Conservation (phyloP, 2,888 invertebrate species). For the Cyclophora punctaria region DNA sequence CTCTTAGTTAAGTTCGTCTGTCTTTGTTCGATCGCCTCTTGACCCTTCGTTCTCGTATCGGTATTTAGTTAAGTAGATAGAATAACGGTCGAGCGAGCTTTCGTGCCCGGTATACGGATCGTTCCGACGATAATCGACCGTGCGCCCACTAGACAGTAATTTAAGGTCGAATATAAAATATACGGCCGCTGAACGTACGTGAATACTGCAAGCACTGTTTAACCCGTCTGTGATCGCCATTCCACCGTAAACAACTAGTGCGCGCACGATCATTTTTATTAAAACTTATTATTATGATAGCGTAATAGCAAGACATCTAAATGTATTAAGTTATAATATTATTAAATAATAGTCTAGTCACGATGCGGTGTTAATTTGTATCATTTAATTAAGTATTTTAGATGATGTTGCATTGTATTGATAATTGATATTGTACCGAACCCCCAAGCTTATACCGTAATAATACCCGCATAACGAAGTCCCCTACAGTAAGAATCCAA, state of each 20-base stretch:
- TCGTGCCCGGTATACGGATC: slow-evolving; percentile 64
- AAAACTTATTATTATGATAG: slow-evolving; percentile 35
- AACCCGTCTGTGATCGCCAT: too few species aligned
- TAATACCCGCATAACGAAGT: slow-evolving; percentile 17
- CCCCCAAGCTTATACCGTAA: slow-evolving; percentile 35
- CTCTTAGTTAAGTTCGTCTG: slow-evolving; percentile 13
- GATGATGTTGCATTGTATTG: slow-evolving; percentile 34
- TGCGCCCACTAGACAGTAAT: too few species aligned
- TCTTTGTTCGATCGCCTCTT: too few species aligned
- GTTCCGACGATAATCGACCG: slow-evolving; percentile 31
- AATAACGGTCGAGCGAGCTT: slow-evolving; percentile 66
- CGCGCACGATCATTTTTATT: too few species aligned
- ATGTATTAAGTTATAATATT: slow-evolving; percentile 27
- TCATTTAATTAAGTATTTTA: slow-evolving; percentile 23
- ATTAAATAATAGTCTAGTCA: slow-evolving; percentile 36
- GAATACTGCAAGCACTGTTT: too few species aligned
- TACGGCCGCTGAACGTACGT: too few species aligned
- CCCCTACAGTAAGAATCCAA: slow-evolving; percentile 15
- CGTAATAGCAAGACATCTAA: slow-evolving; percentile 34
- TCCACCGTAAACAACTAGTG: too few species aligned
- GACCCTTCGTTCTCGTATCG: slow-evolving; percentile 6
- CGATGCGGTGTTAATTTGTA: slow-evolving; percentile 19
- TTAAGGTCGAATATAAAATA: too few species aligned
- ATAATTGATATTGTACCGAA: slow-evolving; percentile 22
- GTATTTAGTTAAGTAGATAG: slow-evolving; percentile 47